A percentile compares a stretch with the other conserved stretches of the same genome.
Conservation (phyloP, 2,113 vertebrate species). For the Brienomyrus longianalis region DNA sequence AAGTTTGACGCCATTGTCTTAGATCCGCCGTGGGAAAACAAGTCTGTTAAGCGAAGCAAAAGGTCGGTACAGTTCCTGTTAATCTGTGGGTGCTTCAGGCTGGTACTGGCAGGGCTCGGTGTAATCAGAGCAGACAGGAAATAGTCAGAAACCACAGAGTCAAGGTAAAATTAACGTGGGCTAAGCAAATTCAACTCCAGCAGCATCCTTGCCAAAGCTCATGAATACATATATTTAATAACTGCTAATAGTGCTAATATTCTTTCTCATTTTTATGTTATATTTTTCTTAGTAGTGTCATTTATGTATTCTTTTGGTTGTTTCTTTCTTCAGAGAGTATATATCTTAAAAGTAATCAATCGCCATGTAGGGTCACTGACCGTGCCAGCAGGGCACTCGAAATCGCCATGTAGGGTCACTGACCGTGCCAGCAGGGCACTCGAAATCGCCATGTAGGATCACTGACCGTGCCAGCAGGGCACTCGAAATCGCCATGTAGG, state of each 20-base stretch:
- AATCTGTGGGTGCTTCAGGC: not conserved
- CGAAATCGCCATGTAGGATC: too few species aligned
- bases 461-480: too few species aligned
- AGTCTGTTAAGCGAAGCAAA: conserved; percentile 90
- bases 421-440: too few species aligned
- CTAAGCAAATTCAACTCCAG: not conserved
- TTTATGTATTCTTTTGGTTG: not conserved
- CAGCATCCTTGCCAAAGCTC: not conserved
- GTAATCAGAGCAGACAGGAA: not conserved
- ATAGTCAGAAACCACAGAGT: not conserved
- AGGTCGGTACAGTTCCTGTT: conserved; percentile 54
- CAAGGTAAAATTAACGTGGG: not conserved
- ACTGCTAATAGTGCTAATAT: not conserved
- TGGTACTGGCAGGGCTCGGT: not conserved
- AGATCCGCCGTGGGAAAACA: conserved; percentile 95
- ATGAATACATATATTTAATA: not conserved
- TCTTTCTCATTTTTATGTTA: not conserved
- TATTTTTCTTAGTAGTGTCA: not conserved
- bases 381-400: too few species aligned
- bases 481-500: too few species aligned
- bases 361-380: too few species aligned
- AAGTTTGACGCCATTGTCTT: conserved; percentile 81
- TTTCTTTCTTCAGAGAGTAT: not conserved
- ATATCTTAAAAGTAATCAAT: not conserved
- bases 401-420: too few species aligned